phyloP scores from a whole-genome alignment of 2,797 vertebrate species.

The Xenopus petersii region DNA sequence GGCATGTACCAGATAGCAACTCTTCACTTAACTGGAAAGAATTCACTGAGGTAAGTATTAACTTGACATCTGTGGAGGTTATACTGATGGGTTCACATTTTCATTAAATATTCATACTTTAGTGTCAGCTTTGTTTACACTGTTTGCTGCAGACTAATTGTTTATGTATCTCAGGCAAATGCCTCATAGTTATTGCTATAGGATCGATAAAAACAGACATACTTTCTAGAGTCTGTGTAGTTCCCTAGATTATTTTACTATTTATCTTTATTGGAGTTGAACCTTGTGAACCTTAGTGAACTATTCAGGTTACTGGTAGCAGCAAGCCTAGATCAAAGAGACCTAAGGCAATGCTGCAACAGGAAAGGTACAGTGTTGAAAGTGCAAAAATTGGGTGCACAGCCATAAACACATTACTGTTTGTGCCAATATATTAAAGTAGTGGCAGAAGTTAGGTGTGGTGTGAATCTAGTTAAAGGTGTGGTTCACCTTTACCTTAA shows the following conservation, averaged over 20 bases:
- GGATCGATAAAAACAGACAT: conserved; percentile 1
- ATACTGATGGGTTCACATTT: conserved; percentile 44
- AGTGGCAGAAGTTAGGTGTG: no score
- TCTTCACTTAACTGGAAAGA: conserved; percentile 46
- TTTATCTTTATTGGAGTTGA: neutral
- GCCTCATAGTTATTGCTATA: conserved; percentile 20
- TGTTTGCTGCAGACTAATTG: conserved; percentile 27
- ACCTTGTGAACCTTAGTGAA: no score
- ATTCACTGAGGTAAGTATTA: conserved; percentile 34
- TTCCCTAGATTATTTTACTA: neutral
- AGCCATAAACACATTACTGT: no score
- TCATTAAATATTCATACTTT: conserved; percentile 47
- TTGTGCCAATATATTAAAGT: no score
- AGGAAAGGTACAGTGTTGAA: no score
- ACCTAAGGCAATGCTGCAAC: no score
- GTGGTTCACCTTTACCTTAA: no score
- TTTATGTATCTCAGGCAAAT: conserved; percentile 14
- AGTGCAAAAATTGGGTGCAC: no score
- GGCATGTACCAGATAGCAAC: conserved; percentile 33
- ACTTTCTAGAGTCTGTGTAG: neutral
- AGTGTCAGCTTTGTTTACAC: conserved; percentile 45
- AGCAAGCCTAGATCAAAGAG: no score
- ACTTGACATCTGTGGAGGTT: conserved; percentile 44
- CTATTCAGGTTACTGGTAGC: no score
- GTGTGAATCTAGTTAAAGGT: no score